phyloP scores from a whole-genome alignment of 2,888 invertebrate genomes.

The Lysandra bellargus region DNA sequence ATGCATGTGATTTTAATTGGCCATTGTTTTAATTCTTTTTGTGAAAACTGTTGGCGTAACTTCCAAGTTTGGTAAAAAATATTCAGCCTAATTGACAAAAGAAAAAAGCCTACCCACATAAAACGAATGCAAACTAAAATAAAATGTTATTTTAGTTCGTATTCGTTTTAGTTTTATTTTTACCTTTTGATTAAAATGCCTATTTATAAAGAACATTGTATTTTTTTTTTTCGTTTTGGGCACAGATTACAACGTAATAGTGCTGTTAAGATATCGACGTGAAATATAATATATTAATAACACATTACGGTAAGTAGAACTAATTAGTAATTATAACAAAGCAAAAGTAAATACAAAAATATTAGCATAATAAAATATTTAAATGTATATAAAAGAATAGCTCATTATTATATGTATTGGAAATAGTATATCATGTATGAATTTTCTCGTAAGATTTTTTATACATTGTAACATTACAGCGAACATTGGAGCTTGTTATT shows the following conservation, averaged over 20 bases:
- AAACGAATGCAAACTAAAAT: background rate
- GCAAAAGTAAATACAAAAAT: too few species aligned
- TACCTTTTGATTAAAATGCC: background rate
- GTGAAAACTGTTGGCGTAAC: background rate
- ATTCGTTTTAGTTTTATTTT: background rate
- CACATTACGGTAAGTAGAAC: too few species aligned
- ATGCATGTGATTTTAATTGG: constrained; percentile 29
- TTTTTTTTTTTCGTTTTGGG: too few species aligned
- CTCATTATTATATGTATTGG: background rate
- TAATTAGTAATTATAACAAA: too few species aligned
- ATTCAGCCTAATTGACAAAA: background rate
- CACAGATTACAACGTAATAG: too few species aligned
- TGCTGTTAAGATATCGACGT: too few species aligned
- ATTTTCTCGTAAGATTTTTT: background rate
- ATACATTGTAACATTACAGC: background rate
- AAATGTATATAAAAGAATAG: too few species aligned
- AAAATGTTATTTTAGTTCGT: background rate
- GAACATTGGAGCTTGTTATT: constrained; percentile 14
- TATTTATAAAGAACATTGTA: too few species aligned
- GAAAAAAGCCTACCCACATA: background rate
- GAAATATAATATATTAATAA: too few species aligned
- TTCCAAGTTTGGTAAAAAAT: constrained; percentile 25
- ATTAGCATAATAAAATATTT: too few species aligned
- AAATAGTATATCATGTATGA: background rate
- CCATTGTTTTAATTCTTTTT: constrained; percentile 28